Evolutionary conservation across 2,113 vertebrate genomes (phyloP), one percentile per base, ranked within the genome.

Genomic region (Zosterops hypoxanthus): DNA sequence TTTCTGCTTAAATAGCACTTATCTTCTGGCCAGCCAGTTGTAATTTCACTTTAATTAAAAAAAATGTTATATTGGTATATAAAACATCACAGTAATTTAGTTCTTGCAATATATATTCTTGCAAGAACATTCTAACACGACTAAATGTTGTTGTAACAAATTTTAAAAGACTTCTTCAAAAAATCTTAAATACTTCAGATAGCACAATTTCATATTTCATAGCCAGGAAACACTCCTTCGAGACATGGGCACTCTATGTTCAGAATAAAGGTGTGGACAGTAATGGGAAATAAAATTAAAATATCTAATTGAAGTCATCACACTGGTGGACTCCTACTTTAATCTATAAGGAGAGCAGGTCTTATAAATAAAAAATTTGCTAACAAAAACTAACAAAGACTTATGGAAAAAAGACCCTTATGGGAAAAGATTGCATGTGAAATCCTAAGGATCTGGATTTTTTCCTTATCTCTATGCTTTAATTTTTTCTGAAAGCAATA

Each of bases 21-120:
- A 93, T 81, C 49, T 90, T 81, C 84, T 86, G 41, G 28, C 61
- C 47, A 78, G 39, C 11, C 64, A 69, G n/a, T 82, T 2, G 66
- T 92, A 88, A 92, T 70, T 92, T 91, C 50, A 81, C 29, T 93
- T 93, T 93, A 95, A 86, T 96, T 90, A 59, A 87, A 95, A 91
- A 92, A 92, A 90, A 86, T 22, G 41, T 79, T 93, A 49, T 72
- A 93, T 44, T 93, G 55, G 46, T 86, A 8, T 65, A 59, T 93
- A 71, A 68, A 92, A 59, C 75, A 81, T 39, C 69, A 46, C n/a
- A n/a, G 39, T 46, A 88, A 31, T 59, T 86, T 73, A 70, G 60
- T 24, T 77, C n/a, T 76, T 59, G 12, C 13, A 80, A 26, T 78
- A 41, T 4, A 29, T 56, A 46, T 52, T 39, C 39, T 39, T 39